phyloP scores from a whole-genome alignment of 2,113 vertebrate species.

The Rhabdomys dilectus region DNA sequence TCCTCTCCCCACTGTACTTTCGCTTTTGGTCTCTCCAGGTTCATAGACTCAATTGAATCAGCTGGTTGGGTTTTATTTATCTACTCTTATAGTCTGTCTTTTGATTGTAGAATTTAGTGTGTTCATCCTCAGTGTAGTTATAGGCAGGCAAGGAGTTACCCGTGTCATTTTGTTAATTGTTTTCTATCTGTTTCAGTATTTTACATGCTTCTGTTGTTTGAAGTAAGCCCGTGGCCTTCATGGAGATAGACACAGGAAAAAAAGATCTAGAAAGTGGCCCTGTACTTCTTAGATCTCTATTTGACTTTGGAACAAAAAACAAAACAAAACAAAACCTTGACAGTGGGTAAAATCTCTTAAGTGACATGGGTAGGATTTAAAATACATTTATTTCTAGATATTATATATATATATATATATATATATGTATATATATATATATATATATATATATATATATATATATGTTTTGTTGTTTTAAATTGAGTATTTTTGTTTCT shows the following conservation, averaged over 20 bases:
- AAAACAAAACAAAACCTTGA: neutral
- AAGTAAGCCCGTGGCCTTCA: neutral
- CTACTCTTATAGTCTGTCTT: neutral
- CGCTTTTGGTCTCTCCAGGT: neutral
- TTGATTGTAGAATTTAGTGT: neutral
- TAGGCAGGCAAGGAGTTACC: neutral
- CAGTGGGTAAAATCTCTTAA: neutral
- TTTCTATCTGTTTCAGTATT: neutral
- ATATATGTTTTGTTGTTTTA: neutral
- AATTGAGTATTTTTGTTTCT: neutral
- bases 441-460: too few relatives aligned
- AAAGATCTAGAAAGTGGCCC: neutral
- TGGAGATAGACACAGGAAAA: neutral
- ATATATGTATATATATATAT: too few relatives aligned
- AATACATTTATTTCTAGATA: neutral
- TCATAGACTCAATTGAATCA: neutral
- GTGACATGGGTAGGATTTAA: conserved; percentile 4
- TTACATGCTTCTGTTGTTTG: neutral
- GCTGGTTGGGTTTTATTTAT: neutral
- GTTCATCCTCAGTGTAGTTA: neutral
- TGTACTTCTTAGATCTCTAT: neutral
- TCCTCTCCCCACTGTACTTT: neutral
- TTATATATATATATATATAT: neutral
- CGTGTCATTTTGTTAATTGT: neutral
- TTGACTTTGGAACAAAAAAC: neutral